Base-by-base conservation (phyloP, 2,888 invertebrate genomes). In the Pristionchus fissidentatus region DNA sequence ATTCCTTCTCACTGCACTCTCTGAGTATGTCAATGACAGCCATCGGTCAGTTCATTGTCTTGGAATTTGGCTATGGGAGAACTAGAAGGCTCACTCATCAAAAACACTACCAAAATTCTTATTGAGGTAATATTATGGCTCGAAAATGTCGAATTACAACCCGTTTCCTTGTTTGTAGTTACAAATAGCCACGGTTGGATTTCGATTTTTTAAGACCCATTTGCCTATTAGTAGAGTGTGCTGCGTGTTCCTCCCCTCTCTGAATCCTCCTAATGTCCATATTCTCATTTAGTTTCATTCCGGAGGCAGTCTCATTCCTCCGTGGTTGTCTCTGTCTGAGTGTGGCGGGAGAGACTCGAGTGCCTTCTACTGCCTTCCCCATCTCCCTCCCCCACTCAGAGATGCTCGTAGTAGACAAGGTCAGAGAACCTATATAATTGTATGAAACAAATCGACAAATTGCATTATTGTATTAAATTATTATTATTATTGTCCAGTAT, bases 251-350 rank as follows among this genome's bases (percentile, higher is more conserved):
- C n/a, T 57, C 57, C 3, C 4, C 5, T 29, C 26, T 19, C n/a
- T 55, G 3, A 26, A 7, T 2, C 13, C 1, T 1, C 0, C 3
- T 57, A 19, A 35, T 66, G 19, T 43, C 73, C n/a, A 13, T n/a
- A 4, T 73, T 3, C 32, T 41, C n/a, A 94, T 94, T 85, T 93
- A 95, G 95, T 89, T 95, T 95, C 89, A 94, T 96, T 32, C 97
- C 97, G 0, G 95, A 96, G 26, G 95, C 95, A 0, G 93, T 97
- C 0, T 96, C 95, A 92, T 97, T 95, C 91, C 93, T 97, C 10
- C 93, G 95, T 86, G 96, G 96, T 0, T 93, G 96, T 82, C 92
- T 97, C 82, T 95, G 95, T 92, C 92, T 96, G 92, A 94, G 95
- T 26, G 87, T 88, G 8, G 82, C 85, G 15, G 87, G 87, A 29